Conservation (phyloP, 1,140 invertebrate species). For the Paracyclopina nana region DNA sequence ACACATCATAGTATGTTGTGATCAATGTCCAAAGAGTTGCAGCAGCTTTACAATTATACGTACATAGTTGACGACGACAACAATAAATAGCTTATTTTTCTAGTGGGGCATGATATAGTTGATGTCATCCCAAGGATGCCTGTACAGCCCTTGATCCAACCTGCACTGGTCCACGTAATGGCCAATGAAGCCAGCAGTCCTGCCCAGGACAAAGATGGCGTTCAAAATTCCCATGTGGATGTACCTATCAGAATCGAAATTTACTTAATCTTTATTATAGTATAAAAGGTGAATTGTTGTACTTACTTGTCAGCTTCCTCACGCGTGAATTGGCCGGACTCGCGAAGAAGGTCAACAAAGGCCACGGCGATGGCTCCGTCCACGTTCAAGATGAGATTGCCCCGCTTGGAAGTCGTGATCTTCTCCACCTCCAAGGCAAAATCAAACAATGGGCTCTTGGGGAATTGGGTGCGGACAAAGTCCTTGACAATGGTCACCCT, state of each 20-base stretch:
- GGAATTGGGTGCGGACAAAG: slow-evolving; percentile 82
- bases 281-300: no score
- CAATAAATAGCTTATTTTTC: slow-evolving; percentile 26
- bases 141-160: slow-evolving; percentile 93
- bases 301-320: no score
- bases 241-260: slow-evolving; percentile 91
- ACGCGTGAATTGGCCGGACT: slow-evolving; percentile 79
- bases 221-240: slow-evolving; percentile 95
- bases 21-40: no score
- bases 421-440: slow-evolving; percentile 97
- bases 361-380: slow-evolving; percentile 93
- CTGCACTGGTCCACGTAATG: slow-evolving; percentile 97
- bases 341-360: slow-evolving; percentile 87
- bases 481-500: slow-evolving; percentile 88
- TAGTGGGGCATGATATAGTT: slow-evolving; percentile 84
- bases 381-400: slow-evolving; percentile 96
- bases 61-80: background rate
- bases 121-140: slow-evolving; percentile 99
- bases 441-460: slow-evolving; percentile 67
- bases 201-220: slow-evolving; percentile 89
- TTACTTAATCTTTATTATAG: no score
- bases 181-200: slow-evolving; percentile 95
- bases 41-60: background rate
- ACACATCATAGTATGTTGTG: no score
- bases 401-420: slow-evolving; percentile 97